Conservation (phyloP, 1,140 invertebrate species). For the Mamestra configurata region DNA sequence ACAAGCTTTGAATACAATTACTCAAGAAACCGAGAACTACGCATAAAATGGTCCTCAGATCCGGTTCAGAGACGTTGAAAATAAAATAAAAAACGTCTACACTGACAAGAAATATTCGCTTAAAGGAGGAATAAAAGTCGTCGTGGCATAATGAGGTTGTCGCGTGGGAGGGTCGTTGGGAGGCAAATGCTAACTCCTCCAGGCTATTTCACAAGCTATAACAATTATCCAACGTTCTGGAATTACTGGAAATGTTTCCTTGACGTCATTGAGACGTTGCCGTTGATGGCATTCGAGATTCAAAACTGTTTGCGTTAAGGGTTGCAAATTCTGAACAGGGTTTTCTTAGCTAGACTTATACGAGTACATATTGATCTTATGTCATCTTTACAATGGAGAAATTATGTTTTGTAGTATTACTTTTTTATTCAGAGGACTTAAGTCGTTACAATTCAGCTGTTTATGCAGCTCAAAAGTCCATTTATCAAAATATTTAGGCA, state of each 20-base stretch:
- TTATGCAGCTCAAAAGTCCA: too few relatives aligned
- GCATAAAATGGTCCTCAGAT: constrained; percentile 6
- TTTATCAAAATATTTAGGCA: too few relatives aligned
- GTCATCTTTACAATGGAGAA: neutral
- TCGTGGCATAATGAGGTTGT: constrained; percentile 37
- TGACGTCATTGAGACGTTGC: constrained; percentile 39
- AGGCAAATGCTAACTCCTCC: constrained; percentile 30
- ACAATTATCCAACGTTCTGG: constrained; percentile 54
- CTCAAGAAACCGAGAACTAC: neutral
- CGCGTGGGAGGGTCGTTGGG: constrained; percentile 40
- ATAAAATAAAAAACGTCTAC: neutral
- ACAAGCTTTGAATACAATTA: neutral
- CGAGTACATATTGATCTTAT: neutral
- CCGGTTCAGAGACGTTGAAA: neutral
- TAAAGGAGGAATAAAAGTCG: constrained; percentile 19
- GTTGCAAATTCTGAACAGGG: neutral
- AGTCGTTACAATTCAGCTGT: too few relatives aligned
- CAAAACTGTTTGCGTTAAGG: neutral
- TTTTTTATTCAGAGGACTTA: too few relatives aligned
- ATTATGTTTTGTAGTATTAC: neutral
- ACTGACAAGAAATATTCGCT: constrained; percentile 13
- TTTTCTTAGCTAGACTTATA: too few relatives aligned
- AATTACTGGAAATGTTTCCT: constrained; percentile 51
- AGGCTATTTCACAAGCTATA: constrained; percentile 48
- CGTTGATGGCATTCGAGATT: neutral